These are phyloP conservation scores for Synodontis membranacea DNA, from an alignment of 2,113 vertebrate species.

Conservation along the genomic window DNA sequence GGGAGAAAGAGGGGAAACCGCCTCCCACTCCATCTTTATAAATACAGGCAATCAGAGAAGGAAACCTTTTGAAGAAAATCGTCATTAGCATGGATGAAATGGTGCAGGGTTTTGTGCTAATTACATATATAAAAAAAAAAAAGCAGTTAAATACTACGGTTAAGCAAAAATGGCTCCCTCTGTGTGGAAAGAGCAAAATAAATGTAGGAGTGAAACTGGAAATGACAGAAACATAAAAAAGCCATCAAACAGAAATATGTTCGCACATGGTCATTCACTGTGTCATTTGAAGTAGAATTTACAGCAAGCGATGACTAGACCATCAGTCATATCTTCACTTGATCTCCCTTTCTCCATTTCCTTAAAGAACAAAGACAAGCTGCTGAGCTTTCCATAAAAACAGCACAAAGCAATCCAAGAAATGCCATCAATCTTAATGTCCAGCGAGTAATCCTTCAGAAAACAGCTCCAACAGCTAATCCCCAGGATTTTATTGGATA, in stretches of 20 bases:
- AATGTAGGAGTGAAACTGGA: neutral
- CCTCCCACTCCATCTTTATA: neutral
- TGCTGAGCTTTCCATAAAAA: neutral
- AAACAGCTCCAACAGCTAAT: neutral
- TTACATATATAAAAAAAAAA: too few species aligned
- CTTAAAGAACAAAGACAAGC: neutral
- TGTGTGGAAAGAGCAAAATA: neutral
- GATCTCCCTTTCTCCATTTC: neutral
- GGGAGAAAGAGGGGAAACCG: neutral
- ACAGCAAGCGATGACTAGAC: neutral
- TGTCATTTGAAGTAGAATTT: neutral
- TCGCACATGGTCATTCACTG: neutral
- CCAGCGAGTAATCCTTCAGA: neutral
- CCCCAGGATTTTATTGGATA: constrained; percentile 25
- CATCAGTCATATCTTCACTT: neutral
- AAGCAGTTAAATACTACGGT: neutral
- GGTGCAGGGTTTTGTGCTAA: neutral
- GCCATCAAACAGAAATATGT: neutral
- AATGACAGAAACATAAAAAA: neutral
- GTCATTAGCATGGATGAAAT: neutral
- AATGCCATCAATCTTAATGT: constrained; percentile 32
- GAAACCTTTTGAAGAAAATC: neutral
- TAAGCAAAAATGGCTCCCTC: neutral
- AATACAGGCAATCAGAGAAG: neutral
- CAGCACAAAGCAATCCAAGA: neutral